These are phyloP conservation scores for Threskiornis aethiopicus DNA, from an alignment of 2,797 vertebrate genomes.

Conservation along the genomic window DNA sequence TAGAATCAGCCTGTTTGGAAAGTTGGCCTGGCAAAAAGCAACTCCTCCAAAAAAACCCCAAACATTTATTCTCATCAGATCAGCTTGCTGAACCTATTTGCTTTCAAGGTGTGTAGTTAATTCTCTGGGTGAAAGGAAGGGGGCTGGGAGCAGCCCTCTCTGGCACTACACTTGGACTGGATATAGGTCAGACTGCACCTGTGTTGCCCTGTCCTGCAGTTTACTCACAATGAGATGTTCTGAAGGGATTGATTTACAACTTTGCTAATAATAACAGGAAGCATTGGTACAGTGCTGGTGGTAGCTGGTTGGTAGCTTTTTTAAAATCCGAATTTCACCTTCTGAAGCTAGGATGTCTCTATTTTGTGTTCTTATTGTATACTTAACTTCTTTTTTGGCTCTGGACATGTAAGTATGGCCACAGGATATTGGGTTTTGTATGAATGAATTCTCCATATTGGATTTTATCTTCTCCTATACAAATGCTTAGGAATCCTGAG, in stretches of 20 bases:
- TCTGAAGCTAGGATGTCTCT: neutral
- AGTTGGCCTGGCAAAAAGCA: neutral
- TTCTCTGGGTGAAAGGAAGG: neutral
- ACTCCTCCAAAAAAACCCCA: fast-evolving
- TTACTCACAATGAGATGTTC: neutral
- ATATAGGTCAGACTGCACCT: neutral
- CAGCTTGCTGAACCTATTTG: neutral
- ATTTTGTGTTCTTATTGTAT: neutral
- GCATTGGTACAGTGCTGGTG: neutral
- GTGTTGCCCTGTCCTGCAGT: neutral
- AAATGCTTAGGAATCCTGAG: neutral
- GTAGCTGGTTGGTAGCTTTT: neutral
- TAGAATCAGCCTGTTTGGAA: neutral
- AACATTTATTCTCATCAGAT: neutral
- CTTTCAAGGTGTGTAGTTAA: neutral
- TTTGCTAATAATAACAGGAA: neutral
- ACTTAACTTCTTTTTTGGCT: neutral
- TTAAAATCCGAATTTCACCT: neutral
- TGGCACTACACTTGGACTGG: fast-evolving
- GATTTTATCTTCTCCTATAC: neutral
- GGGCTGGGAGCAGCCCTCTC: neutral
- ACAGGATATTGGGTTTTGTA: neutral
- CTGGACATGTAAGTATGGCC: neutral
- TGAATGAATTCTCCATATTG: neutral
- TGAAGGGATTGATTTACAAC: neutral